Evolutionary conservation across 1,140 invertebrate genomes (phyloP).

Genomic region (Anastatus disparis): DNA sequence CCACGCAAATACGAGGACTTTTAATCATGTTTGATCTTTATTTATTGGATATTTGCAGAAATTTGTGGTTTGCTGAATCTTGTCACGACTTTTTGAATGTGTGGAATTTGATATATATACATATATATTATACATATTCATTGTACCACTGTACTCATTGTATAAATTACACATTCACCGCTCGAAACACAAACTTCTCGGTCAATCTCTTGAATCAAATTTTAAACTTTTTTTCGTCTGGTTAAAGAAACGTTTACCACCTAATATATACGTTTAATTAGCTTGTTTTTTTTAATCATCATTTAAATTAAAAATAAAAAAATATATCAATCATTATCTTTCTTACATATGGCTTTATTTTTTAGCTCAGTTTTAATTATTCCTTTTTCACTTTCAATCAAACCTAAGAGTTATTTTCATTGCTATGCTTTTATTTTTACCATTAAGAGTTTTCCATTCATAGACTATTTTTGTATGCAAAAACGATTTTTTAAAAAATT

Average conservation of each 20-base stretch:
- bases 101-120: conserved; percentile 54
- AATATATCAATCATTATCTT: conserved; percentile 48
- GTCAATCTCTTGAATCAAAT: conserved; percentile 49
- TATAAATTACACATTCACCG: conserved; percentile 68
- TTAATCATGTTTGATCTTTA: conserved; percentile 67
- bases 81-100: conserved; percentile 67
- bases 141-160: conserved; percentile 67
- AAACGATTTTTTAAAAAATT: too few relatives aligned
- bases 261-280: conserved; percentile 54
- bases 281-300: conserved; percentile 56
- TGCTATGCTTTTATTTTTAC: too few relatives aligned
- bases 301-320: too few relatives aligned
- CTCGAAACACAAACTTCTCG: conserved; percentile 56
- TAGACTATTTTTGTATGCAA: too few relatives aligned
- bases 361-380: conserved; percentile 57
- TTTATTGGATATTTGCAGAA: conserved; percentile 66
- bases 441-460: too few relatives aligned
- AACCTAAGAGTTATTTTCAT: conserved; percentile 53
- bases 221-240: conserved; percentile 50
- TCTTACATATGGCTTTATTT: conserved; percentile 56
- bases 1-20: conserved; percentile 62
- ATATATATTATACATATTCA: conserved; percentile 53
- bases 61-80: conserved; percentile 68
- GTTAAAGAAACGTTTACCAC: conserved; percentile 47
- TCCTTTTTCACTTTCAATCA: conserved; percentile 44